Conservation (phyloP, 2,113 vertebrate species). For the Lepisosteus oculatus region DNA sequence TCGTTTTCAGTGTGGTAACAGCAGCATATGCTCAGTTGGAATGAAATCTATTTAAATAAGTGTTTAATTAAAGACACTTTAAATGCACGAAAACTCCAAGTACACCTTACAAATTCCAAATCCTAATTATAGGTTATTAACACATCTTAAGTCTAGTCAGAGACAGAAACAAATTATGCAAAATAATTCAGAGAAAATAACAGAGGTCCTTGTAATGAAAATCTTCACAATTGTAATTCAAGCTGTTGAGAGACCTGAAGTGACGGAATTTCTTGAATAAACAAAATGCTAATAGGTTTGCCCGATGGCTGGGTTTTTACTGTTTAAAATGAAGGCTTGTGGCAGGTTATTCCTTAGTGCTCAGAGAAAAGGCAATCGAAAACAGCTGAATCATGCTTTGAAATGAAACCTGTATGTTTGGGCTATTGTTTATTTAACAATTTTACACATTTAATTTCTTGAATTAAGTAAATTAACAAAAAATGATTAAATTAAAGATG, state of each 20-base stretch:
- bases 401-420: too few species aligned
- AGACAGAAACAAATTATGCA: constrained; percentile 11
- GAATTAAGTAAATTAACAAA: too few species aligned
- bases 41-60: constrained; percentile 7
- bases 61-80: constrained; percentile 11
- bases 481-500: too few species aligned
- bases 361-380: too few species aligned
- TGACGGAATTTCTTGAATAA: background rate
- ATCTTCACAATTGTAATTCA: constrained; percentile 5
- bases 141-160: constrained; percentile 14
- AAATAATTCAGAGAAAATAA: constrained; percentile 17
- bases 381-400: too few species aligned
- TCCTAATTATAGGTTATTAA: constrained; percentile 21
- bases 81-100: background rate
- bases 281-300: background rate
- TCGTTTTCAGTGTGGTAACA: background rate
- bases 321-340: too few species aligned
- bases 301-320: too few species aligned
- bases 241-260: background rate
- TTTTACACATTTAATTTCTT: too few species aligned
- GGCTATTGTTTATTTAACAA: too few species aligned
- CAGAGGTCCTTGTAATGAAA: background rate
- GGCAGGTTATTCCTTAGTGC: too few species aligned
- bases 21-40: background rate
- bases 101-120: constrained; percentile 13